These are phyloP conservation scores for Tethea ocularis DNA, from an alignment of 2,888 invertebrate genomes.

Conservation along the genomic window DNA sequence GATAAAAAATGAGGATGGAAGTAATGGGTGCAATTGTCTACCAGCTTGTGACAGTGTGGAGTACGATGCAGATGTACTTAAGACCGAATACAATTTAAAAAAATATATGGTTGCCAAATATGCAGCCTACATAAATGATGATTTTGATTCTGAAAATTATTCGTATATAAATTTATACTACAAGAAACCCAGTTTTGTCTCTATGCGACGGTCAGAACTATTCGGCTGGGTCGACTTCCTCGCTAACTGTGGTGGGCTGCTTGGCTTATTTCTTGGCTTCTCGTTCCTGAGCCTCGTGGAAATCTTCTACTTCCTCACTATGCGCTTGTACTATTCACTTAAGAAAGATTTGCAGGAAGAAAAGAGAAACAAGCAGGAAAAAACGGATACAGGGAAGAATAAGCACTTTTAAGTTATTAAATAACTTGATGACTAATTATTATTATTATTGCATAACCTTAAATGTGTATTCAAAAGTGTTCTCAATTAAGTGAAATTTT, in stretches of 20 bases:
- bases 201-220: conserved; percentile 82
- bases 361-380: conserved; percentile 19
- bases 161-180: conserved; percentile 40
- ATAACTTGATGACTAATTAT: too few relatives aligned
- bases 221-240: conserved; percentile 83
- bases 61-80: conserved; percentile 86
- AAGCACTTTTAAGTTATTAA: too few relatives aligned
- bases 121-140: background rate
- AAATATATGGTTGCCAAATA: background rate
- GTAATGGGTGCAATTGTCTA: conserved; percentile 34
- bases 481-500: too few relatives aligned
- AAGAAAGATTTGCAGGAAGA: conserved; percentile 44
- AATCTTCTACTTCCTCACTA: conserved; percentile 76
- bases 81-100: conserved; percentile 78
- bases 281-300: conserved; percentile 83
- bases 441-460: too few relatives aligned
- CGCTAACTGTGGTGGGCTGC: conserved; percentile 82
- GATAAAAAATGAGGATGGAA: background rate
- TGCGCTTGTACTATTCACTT: conserved; percentile 49
- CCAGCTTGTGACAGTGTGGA: conserved; percentile 82
- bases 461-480: too few relatives aligned
- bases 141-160: background rate
- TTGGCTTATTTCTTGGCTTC: conserved; percentile 84
- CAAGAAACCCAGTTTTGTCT: conserved; percentile 80
- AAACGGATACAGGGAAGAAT: background rate